phyloP scores from a whole-genome alignment of 1,140 invertebrate species.

The Diuraphis noxia region DNA sequence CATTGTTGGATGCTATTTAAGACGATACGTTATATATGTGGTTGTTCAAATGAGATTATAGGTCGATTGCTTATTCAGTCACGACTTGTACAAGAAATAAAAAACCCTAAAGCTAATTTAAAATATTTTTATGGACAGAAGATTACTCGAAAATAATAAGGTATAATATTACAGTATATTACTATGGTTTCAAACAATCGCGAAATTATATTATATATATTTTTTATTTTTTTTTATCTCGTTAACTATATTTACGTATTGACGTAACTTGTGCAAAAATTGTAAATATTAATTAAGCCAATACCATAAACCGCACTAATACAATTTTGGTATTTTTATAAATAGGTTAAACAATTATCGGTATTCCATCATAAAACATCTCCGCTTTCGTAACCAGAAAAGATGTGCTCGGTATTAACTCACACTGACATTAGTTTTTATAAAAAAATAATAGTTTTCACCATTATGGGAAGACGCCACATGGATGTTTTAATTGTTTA shows the following conservation, averaged over 20 bases:
- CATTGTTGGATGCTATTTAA: neutral
- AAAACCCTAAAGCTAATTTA: neutral
- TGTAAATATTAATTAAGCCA: neutral
- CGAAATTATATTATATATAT: too few relatives aligned
- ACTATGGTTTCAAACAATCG: neutral
- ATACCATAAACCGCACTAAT: neutral
- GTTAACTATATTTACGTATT: neutral
- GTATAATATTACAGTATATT: neutral
- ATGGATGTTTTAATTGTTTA: conserved; percentile 16
- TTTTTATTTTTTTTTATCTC: neutral
- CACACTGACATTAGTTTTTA: neutral
- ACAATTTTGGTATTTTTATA: neutral
- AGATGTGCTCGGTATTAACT: neutral
- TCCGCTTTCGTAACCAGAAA: too few relatives aligned
- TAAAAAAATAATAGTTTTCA: conserved; percentile 25
- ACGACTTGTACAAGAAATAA: neutral
- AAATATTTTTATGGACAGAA: neutral
- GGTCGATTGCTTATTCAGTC: neutral
- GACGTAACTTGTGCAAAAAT: neutral
- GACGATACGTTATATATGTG: neutral
- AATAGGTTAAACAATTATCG: neutral
- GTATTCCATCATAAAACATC: neutral
- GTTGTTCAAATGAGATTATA: neutral
- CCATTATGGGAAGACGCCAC: neutral
- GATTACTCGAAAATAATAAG: neutral